Percentiles rank a stretch among this genome's conserved stretches.
Conservation (phyloP, 2,888 invertebrate genomes). For the Dendrolimus houi region DNA sequence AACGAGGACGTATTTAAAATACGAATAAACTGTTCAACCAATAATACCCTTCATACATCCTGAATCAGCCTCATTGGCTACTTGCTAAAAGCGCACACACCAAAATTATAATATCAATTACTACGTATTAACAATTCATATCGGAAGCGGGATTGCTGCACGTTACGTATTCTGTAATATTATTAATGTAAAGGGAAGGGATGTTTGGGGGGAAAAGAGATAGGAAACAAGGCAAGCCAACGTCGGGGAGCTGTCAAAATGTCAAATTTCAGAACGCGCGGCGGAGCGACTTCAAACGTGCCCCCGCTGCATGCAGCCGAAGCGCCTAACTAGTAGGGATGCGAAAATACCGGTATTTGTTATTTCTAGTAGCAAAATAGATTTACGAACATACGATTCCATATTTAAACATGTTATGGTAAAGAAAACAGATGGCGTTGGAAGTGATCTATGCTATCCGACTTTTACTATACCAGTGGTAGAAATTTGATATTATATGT, state of each 20-base stretch:
- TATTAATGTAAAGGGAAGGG: conserved; percentile 56
- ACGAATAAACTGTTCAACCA: too few species aligned
- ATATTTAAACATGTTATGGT: too few species aligned
- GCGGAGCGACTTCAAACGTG: conserved; percentile 73
- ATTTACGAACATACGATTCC: too few species aligned
- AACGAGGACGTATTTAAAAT: too few species aligned
- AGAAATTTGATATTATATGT: too few species aligned
- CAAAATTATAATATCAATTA: conserved; percentile 75
- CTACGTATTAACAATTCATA: conserved; percentile 75
- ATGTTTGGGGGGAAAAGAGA: conserved; percentile 29
- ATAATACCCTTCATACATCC: too few species aligned
- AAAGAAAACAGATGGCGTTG: too few species aligned
- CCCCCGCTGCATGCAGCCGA: conserved; percentile 55
- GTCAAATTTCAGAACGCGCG: conserved; percentile 75
- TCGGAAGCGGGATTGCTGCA: conserved; percentile 71
- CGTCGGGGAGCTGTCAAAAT: conserved; percentile 77
- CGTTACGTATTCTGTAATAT: conserved; percentile 68
- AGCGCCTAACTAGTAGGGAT: not conserved
- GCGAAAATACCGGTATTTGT: not conserved
- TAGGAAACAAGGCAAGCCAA: conserved; percentile 52
- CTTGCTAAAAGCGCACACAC: not conserved
- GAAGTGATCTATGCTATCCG: too few species aligned
- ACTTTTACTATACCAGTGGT: too few species aligned
- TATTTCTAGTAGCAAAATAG: too few species aligned
- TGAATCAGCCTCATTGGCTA: too few species aligned